Evolutionary conservation across 1,140 invertebrate species (phyloP).

Genomic region (Meloidogyne chitwoodi): DNA sequence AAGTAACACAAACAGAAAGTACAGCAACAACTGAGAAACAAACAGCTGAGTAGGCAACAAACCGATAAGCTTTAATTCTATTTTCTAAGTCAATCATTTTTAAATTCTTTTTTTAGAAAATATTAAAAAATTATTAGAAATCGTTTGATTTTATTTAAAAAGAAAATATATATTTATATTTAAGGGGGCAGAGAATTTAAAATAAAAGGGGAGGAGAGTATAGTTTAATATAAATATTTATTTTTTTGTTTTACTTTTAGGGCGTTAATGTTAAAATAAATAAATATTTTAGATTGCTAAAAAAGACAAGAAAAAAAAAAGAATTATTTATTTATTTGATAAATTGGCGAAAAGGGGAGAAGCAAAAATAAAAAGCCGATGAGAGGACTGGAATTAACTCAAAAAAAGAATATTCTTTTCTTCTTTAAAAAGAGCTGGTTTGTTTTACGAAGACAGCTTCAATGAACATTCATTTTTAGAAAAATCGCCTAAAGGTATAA

Average conservation of each 20-base stretch:
- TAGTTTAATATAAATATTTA: not conserved
- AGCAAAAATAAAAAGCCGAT: not conserved
- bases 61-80: constrained; percentile 45
- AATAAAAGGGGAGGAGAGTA: not conserved
- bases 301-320: not conserved
- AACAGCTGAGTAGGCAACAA: constrained; percentile 44
- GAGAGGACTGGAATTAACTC: not conserved
- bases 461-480: too few species aligned
- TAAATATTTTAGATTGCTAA: not conserved
- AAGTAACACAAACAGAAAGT: constrained; percentile 45
- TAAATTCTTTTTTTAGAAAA: not conserved
- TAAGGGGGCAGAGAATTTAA: not conserved
- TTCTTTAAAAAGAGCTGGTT: not conserved
- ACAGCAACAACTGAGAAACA: constrained; percentile 42
- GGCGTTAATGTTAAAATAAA: not conserved
- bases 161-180: too few species aligned
- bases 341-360: not conserved
- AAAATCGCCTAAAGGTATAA: not conserved
- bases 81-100: constrained; percentile 36
- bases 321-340: not conserved
- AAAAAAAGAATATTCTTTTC: not conserved
- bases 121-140: not conserved
- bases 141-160: not conserved
- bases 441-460: not conserved
- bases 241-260: not conserved